Percentiles rank a stretch among this genome's conserved stretches.
phyloP scores from a whole-genome alignment of 2,113 vertebrate species.

The Engystomops pustulosus region DNA sequence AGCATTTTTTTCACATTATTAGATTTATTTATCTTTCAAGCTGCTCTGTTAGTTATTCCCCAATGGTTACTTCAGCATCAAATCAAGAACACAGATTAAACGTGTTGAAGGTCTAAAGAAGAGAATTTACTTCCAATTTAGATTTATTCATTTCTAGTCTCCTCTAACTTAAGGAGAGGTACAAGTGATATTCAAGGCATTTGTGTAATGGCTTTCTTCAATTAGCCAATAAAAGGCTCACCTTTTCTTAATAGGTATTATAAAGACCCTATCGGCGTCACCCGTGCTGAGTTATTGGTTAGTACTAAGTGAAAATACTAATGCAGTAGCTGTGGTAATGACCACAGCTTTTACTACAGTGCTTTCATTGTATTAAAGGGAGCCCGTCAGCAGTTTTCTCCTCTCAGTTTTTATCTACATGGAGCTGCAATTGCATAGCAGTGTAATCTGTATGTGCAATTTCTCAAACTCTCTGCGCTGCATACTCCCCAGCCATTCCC shows the following conservation, averaged over 20 bases:
- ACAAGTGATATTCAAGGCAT: neutral
- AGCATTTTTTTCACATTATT: conserved; percentile 34
- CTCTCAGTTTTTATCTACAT: no score
- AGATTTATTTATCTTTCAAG: conserved; percentile 45
- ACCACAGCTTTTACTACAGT: neutral
- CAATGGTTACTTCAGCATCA: conserved; percentile 18
- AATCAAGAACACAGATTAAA: conserved; percentile 35
- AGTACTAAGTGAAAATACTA: neutral
- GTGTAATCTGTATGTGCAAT: no score
- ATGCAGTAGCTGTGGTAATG: neutral
- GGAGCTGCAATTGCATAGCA: no score
- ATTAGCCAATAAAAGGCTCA: conserved; percentile 8
- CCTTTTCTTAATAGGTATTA: neutral
- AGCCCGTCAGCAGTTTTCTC: no score
- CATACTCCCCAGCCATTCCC: no score
- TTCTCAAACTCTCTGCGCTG: no score
- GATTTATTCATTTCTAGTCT: neutral
- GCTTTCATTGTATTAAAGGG: neutral
- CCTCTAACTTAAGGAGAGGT: neutral
- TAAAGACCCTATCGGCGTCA: neutral
- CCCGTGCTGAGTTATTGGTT: neutral
- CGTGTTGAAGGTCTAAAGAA: neutral
- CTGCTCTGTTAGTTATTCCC: conserved; percentile 34
- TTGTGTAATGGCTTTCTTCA: neutral
- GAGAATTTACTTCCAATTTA: conserved; percentile 2